Base-by-base conservation (phyloP, 2,113 vertebrate species). In the Glaucomys volans region DNA sequence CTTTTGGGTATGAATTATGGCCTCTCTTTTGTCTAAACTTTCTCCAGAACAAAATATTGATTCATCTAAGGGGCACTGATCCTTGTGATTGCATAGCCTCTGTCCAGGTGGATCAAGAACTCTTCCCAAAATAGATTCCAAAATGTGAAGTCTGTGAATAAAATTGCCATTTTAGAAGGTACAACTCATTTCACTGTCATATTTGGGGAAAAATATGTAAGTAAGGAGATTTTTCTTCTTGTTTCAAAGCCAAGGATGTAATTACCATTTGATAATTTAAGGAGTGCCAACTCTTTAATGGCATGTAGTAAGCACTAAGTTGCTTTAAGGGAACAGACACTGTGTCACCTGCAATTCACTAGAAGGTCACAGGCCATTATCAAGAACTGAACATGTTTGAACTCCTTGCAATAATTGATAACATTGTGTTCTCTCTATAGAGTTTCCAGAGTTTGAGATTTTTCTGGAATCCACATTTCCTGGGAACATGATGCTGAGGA, bases 261-360 rank as follows among this genome's bases (percentile, higher is more conserved):
- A 98, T 98, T 98, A 98, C 96, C 98, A 97, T 98, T 98, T 98
- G 97, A 98, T 98, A 98, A 98, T 98, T 98, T 98, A 98, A 98
- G 97, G 96, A 72, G 88, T 98, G 97, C 91, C 97, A 98, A 97
- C 95, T 98, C 96, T 96, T 98, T 98, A 98, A 96, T 94, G 95
- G 95, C 83, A 96, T 98, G 95, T 97, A 97, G 94, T 97, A 97
- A 98, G 97, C 97, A 98, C 75, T 96, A 95, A 97, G 97, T 97
- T 95, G 96, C 85, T 98, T 96, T 97, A 97, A 84, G 95, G 96
- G 88, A 85, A 94, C 44, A 96, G 96, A 97, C 94, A 97, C 96
- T 97, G 85, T 97, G 86, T 97, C 97, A 98, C 97, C 97, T 98
- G 96, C 95, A 98, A 95, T 96, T 98, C 97, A 97, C 98, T 98